phyloP scores from a whole-genome alignment of 2,888 invertebrate genomes.

The Reticulitermes lucifugus region DNA sequence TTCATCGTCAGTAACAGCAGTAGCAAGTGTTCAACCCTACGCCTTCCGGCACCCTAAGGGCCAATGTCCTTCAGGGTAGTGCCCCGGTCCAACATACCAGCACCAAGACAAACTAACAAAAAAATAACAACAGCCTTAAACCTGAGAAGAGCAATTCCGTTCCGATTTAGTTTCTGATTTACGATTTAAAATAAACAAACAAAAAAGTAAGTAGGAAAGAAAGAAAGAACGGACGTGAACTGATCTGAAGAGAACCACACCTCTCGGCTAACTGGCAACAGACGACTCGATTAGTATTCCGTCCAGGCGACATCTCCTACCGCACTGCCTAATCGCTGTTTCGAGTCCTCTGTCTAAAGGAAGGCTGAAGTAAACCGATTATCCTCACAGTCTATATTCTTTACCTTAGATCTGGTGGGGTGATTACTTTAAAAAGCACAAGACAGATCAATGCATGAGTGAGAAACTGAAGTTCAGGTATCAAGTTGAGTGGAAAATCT shows the following conservation, averaged over 20 bases:
- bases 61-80: conserved; percentile 25
- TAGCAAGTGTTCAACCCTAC: not conserved
- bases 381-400: too few species aligned
- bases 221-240: not conserved
- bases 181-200: conserved; percentile 31
- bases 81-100: conserved; percentile 16
- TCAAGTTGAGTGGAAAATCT: too few species aligned
- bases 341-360: not conserved
- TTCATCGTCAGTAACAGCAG: conserved; percentile 1
- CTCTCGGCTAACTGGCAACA: conserved; percentile 18
- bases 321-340: conserved; percentile 25
- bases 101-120: not conserved
- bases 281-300: conserved; percentile 3
- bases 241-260: not conserved
- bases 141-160: conserved; percentile 23
- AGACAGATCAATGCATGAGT: too few species aligned
- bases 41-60: conserved; percentile 28
- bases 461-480: too few species aligned
- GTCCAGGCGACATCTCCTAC: conserved; percentile 12
- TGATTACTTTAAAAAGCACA: too few species aligned
- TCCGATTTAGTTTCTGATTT: conserved; percentile 31
- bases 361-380: too few species aligned
- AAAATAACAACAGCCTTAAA: not conserved
- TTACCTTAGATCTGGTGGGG: too few species aligned
- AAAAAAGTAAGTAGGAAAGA: not conserved